Evolutionary conservation across 1,140 invertebrate genomes (phyloP), one percentile per base, ranked within the genome.

Genomic region (Octopus sinensis): DNA sequence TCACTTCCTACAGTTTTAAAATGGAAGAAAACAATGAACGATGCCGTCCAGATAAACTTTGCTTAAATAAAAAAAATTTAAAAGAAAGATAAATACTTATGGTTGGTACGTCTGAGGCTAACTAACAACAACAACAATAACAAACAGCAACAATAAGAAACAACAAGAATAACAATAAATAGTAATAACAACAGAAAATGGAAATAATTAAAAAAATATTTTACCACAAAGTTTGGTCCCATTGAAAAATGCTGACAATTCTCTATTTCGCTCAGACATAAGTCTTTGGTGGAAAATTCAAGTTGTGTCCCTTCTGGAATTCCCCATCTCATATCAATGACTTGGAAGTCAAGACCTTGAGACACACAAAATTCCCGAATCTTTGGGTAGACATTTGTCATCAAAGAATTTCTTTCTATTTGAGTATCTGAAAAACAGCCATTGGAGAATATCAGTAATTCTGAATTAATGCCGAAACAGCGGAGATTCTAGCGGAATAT

Each of bases 301-400:
- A 87, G 88, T 30, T 86, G 85, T 76, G 85, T 85, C 43, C 88
- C 87, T n/a, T 88, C 85, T 52, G 87, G 88, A 6, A 90, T 84
- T 43, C 89, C 89, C 89, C 89, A 90, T 43, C 89, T 83, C 86
- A 90, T 86, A 81, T 91, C 90, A n/a, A 90, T 87, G 54, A 90
- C 82, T 83, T 90, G 88, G 83, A 89, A 90, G 75, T 87, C 86
- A 52, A 91, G 84, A 54, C 85, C 87, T 62, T 83, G 71, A 10
- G 83, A 71, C 1, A 84, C 76, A 82, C 89, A 90, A 76, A 84
- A 82, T n/a, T 86, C 82, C 53, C 86, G 83, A 23, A 90, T 77
- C 43, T 84, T 68, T 53, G 89, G 89, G 71, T 85, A 87, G 4
- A 85, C 88, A 53, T 85, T 78, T 23, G 81, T 82, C 9, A 86